phyloP scores from a whole-genome alignment of 2,888 invertebrate genomes.

The Amblyjoppa proteus region DNA sequence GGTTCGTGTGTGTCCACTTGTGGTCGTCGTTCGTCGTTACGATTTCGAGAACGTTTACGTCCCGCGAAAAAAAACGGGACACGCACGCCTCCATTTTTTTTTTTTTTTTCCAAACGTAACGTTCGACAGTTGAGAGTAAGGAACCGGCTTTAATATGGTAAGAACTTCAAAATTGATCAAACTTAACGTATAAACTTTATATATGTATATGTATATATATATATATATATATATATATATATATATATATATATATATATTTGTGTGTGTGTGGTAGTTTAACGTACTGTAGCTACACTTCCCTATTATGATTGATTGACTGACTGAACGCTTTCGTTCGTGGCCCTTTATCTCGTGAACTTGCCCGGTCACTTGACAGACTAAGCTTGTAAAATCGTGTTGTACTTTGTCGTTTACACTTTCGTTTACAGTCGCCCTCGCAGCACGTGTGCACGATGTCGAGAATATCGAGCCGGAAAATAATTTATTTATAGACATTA shows the following conservation, averaged over 20 bases:
- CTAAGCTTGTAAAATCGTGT: not conserved
- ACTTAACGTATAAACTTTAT: not conserved
- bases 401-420: conserved; percentile 6
- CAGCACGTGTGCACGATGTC: conserved; percentile 8
- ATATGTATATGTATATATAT: not conserved
- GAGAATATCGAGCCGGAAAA: not conserved
- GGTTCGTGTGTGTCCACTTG: conserved; percentile 7
- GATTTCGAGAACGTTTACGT: not conserved
- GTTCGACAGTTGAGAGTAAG: conserved; percentile 16
- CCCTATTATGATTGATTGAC: conserved; percentile 35
- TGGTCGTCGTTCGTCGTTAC: not conserved
- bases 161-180: conserved; percentile 17
- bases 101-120: not conserved
- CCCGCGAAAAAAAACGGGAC: not conserved
- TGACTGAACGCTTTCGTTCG: conserved; percentile 19
- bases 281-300: conserved; percentile 23
- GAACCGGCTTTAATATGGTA: conserved; percentile 38
- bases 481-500: conserved; percentile 7
- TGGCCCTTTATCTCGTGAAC: conserved; percentile 31
- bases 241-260: not conserved
- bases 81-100: not conserved
- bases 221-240: too few species aligned
- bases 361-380: conserved; percentile 15
- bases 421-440: not conserved
- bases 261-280: not conserved